Percentiles rank a stretch among this genome's conserved stretches.
These are phyloP conservation scores for Elysia crispata DNA, from an alignment of 2,888 invertebrate genomes.

Conservation along the genomic window DNA sequence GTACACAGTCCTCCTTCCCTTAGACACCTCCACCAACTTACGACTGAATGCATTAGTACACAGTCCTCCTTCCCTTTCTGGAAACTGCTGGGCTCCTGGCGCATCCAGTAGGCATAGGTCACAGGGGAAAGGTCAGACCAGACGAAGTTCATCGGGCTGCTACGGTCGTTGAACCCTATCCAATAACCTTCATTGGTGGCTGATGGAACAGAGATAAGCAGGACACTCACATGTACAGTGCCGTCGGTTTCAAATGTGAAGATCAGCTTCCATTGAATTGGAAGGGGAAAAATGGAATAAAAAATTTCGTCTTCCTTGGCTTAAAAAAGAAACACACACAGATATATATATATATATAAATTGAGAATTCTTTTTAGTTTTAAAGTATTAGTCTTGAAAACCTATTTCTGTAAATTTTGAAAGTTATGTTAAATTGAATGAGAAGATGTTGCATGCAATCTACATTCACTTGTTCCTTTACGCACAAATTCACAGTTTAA, in stretches of 20 bases:
- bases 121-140: constrained; percentile 65
- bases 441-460: too few species aligned
- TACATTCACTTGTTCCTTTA: too few species aligned
- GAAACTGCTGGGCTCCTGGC: constrained; percentile 62
- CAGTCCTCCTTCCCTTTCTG: constrained; percentile 35
- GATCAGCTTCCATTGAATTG: neutral
- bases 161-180: constrained; percentile 61
- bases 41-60: constrained; percentile 32
- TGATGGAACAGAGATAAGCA: too few species aligned
- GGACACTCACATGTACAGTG: neutral
- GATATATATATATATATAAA: too few species aligned
- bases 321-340: too few species aligned
- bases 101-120: constrained; percentile 65
- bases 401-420: too few species aligned
- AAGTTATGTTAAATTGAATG: too few species aligned
- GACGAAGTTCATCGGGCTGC: constrained; percentile 55
- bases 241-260: neutral
- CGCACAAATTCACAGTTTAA: too few species aligned
- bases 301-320: neutral
- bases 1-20: too few species aligned
- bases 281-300: too few species aligned
- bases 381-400: too few species aligned
- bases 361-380: too few species aligned
- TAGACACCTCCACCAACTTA: constrained; percentile 33
- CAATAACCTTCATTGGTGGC: constrained; percentile 52